Percentiles rank a stretch among this genome's conserved stretches.
These are phyloP conservation scores for Microctenopoma stevenorrisi DNA, from an alignment of 2,797 vertebrate genomes.

Conservation along the genomic window DNA sequence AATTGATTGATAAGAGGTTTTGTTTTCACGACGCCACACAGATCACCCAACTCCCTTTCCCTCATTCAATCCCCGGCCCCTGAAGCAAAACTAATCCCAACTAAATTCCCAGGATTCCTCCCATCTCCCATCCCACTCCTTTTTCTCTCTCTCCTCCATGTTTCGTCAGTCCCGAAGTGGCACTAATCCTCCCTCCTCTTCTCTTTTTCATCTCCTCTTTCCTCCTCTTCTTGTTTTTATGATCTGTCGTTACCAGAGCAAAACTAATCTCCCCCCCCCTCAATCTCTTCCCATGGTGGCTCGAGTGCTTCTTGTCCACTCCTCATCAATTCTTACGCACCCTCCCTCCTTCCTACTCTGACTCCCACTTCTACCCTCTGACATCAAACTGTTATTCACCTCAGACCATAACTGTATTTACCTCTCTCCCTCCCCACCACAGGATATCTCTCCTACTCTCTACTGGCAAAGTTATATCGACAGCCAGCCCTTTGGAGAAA, in stretches of 20 bases:
- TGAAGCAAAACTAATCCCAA: constrained; percentile 84
- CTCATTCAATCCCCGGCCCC: constrained; percentile 76
- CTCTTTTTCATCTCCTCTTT: constrained; percentile 78
- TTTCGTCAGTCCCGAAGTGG: constrained; percentile 81
- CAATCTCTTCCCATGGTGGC: constrained; percentile 24
- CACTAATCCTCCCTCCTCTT: constrained; percentile 79
- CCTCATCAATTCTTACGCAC: constrained; percentile 16
- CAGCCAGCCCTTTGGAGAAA: constrained; percentile 45
- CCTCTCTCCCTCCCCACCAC: constrained; percentile 33
- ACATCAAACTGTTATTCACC: constrained; percentile 69
- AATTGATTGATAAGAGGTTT: constrained; percentile 81
- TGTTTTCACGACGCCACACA: constrained; percentile 74
- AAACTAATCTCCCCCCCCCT: constrained; percentile 78
- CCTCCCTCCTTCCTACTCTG: constrained; percentile 21
- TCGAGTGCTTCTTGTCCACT: constrained; percentile 21
- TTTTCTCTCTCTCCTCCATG: constrained; percentile 62
- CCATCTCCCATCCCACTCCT: constrained; percentile 65
- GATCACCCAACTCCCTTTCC: constrained; percentile 68
- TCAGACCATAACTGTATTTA: constrained; percentile 69
- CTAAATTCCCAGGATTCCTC: constrained; percentile 82
- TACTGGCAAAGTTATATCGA: constrained; percentile 49
- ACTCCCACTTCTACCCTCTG: constrained; percentile 46
- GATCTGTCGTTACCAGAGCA: constrained; percentile 84
- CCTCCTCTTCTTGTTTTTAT: constrained; percentile 80
- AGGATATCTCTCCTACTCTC: constrained; percentile 37